Percentiles rank a stretch among this genome's conserved stretches.
These are phyloP conservation scores for Iselma pallidipennis DNA, from an alignment of 2,888 invertebrate species.

Conservation along the genomic window DNA sequence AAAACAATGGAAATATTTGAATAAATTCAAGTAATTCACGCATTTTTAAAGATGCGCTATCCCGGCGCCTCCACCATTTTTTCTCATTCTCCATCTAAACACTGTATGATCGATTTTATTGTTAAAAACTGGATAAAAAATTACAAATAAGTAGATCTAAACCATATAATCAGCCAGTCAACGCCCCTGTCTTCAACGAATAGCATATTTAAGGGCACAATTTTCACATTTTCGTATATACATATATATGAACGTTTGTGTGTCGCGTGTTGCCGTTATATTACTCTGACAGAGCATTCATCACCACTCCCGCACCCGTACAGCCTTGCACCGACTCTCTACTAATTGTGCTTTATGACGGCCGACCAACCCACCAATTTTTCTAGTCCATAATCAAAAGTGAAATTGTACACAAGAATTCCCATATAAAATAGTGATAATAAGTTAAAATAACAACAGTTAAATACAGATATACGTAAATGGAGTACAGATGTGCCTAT, in stretches of 20 bases:
- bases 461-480: too few species aligned
- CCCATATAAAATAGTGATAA: neutral
- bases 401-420: conserved; percentile 33
- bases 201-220: neutral
- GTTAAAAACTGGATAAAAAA: neutral
- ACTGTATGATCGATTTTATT: too few species aligned
- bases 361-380: conserved; percentile 42
- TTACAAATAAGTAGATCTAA: neutral
- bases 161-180: neutral
- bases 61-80: neutral
- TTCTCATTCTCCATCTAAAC: neutral
- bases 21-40: too few species aligned
- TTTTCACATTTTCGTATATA: neutral
- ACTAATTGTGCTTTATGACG: conserved; percentile 49
- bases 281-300: conserved; percentile 49
- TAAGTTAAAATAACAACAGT: too few species aligned
- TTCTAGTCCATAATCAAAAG: conserved; percentile 37
- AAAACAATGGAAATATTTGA: too few species aligned
- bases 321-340: conserved; percentile 42
- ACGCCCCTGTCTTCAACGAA: neutral
- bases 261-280: conserved; percentile 49
- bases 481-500: neutral
- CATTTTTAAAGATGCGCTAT: too few species aligned
- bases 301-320: conserved; percentile 46
- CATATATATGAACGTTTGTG: conserved; percentile 14